Conservation (phyloP, 2,888 invertebrate genomes). For the Drosophila helvetica region DNA sequence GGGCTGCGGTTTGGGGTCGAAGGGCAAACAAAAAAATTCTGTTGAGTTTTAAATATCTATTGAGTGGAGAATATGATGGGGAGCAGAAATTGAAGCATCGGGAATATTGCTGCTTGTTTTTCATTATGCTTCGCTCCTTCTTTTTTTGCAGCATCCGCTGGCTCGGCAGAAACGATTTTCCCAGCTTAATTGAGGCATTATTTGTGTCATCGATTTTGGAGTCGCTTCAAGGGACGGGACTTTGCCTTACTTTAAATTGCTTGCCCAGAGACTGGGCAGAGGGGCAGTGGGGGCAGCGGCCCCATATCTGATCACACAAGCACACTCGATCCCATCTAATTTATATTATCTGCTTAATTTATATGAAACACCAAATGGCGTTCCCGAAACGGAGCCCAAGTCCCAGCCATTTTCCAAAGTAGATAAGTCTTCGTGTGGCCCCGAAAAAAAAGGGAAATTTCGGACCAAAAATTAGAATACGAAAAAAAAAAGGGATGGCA, state of each 20-base stretch:
- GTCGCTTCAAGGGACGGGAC: constrained; percentile 2
- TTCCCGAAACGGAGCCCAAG: constrained; percentile 13
- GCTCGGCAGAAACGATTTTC: constrained; percentile 3
- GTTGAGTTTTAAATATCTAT: constrained; percentile 76
- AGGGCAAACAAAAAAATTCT: constrained; percentile 42
- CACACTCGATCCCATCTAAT: constrained; percentile 50
- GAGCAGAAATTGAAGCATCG: constrained; percentile 49
- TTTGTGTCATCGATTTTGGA: constrained; percentile 71
- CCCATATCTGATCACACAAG: constrained; percentile 40
- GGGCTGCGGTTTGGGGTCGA: constrained; percentile 49
- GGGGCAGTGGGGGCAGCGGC: no score
- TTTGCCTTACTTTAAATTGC: constrained; percentile 18
- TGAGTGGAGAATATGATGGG: constrained; percentile 57
- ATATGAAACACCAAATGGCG: constrained; percentile 50
- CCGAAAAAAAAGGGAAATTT: constrained; percentile 37
- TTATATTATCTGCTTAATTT: constrained; percentile 72
- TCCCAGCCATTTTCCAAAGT: constrained; percentile 15
- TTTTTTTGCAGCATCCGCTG: constrained; percentile 23
- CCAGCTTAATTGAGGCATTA: constrained; percentile 74
- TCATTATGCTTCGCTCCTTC: constrained; percentile 56
- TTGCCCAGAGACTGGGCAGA: not conserved
- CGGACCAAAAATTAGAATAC: constrained; percentile 17
- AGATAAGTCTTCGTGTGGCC: constrained; percentile 7
- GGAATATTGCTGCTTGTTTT: constrained; percentile 60
- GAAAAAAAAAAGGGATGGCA: constrained; percentile 15